Evolutionary conservation across 2,888 invertebrate species (phyloP).

Genomic region (Himalopsyche japonica): DNA sequence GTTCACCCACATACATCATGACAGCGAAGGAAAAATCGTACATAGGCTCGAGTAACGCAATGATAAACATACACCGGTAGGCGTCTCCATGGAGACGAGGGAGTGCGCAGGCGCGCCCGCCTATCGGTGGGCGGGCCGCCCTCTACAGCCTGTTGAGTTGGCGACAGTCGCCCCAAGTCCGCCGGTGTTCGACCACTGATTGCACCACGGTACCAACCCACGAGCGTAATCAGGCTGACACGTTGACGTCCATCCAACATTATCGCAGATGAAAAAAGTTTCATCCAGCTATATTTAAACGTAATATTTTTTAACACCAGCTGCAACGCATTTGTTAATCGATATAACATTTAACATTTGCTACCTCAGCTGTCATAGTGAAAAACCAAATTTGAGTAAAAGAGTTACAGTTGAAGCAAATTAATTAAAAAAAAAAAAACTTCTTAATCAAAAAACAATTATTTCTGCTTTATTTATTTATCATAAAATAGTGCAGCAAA

Average conservation of each 20-base stretch:
- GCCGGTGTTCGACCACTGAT: conserved; percentile 38
- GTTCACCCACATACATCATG: conserved; percentile 11
- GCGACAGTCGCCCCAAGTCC: conserved; percentile 46
- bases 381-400: background rate
- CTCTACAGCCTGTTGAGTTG: conserved; percentile 55
- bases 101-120: conserved; percentile 52
- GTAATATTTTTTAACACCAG: background rate
- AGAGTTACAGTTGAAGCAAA: no score
- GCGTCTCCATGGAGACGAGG: conserved; percentile 56
- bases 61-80: conserved; percentile 44
- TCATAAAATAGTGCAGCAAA: background rate
- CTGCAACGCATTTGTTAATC: background rate
- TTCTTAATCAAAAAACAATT: no score
- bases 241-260: background rate
- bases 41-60: conserved; percentile 9
- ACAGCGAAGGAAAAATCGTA: conserved; percentile 5
- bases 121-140: conserved; percentile 47
- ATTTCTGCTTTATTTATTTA: background rate
- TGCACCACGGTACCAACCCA: background rate
- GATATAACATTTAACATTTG: background rate
- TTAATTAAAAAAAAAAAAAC: no score
- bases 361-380: background rate
- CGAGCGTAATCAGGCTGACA: background rate
- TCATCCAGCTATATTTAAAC: background rate
- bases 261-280: background rate